A percentile compares a stretch with the other conserved stretches of the same genome.
These are phyloP conservation scores for Pachycephus smyrnensis DNA, from an alignment of 2,888 invertebrate genomes.

Conservation along the genomic window DNA sequence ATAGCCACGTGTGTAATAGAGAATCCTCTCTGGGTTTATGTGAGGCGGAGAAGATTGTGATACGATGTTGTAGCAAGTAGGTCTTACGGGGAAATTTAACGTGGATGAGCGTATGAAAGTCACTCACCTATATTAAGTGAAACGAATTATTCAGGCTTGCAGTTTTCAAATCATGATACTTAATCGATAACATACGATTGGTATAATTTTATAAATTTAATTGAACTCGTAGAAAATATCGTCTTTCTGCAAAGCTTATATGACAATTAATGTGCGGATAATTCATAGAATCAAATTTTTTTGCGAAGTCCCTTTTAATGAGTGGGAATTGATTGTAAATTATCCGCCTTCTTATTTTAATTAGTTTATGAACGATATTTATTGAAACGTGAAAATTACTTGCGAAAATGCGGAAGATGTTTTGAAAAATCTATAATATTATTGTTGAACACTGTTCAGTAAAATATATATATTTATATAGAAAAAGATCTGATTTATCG, in stretches of 20 bases:
- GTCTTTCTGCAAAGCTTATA: neutral
- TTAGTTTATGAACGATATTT: neutral
- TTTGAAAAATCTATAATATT: slow-evolving; percentile 18
- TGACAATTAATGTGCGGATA: neutral
- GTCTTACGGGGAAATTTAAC: neutral
- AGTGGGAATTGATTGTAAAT: neutral
- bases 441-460: slow-evolving; percentile 31
- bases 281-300: neutral
- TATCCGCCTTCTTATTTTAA: neutral
- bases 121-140: neutral
- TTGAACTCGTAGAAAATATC: neutral
- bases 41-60: slow-evolving; percentile 28
- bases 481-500: neutral
- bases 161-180: neutral
- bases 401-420: neutral
- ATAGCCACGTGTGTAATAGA: slow-evolving; percentile 47
- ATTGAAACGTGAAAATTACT: neutral
- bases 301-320: neutral
- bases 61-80: neutral
- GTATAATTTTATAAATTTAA: neutral
- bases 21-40: slow-evolving; percentile 52
- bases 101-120: neutral
- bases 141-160: neutral
- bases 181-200: neutral
- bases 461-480: slow-evolving; percentile 31